Base-by-base conservation (phyloP, 1,140 invertebrate genomes). In the Galendromus occidentalis region DNA sequence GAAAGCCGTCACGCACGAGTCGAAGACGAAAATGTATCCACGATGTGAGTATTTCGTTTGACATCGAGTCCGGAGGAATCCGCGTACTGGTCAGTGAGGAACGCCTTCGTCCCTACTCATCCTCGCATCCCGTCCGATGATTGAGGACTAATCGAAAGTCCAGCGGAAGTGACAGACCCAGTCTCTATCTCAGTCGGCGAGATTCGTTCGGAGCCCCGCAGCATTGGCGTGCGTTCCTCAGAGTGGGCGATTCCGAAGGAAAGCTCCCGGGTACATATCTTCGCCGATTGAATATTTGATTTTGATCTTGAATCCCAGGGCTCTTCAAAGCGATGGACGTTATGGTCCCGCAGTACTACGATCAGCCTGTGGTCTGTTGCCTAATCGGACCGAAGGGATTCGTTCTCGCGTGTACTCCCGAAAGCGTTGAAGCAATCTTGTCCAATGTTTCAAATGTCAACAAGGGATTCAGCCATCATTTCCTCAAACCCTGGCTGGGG, bases 401-500 rank as follows among this genome's bases (percentile, higher is more conserved):
- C 22, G 33, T 59, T 12, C 17, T 25, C 51, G 51, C 51, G 2
- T 25, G 25, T 5, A 59, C 51, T 9, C 51, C 51, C 25, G 51
- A 59, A 22, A 33, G 25, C 25, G 20, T 22, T 22, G 51, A 81
- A 14, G 82, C 80, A 28, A 67, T 55, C 64, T 68, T 65, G 17
- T 82, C 79, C 67, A 87, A 82, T 69, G 79, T 78, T 22, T 82
- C 81, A 45, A 85, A 92, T 71, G 83, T 93, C 30, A 83, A 88
- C 66, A 96, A 95, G 75, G 81, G 83, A 45, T 71, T 73, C 47
- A 80, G 86, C 69, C 91, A 91, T 71, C 74, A 80, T 44, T 85
- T 84, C 70, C 73, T 91, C 14, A 78, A 82, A 67, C 81, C 82
- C 14, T 89, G 86, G 90, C 80, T 93, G 44, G 88, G 88, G 20